phyloP scores from a whole-genome alignment of 2,113 vertebrate genomes.

The Puntigrus tetrazona region DNA sequence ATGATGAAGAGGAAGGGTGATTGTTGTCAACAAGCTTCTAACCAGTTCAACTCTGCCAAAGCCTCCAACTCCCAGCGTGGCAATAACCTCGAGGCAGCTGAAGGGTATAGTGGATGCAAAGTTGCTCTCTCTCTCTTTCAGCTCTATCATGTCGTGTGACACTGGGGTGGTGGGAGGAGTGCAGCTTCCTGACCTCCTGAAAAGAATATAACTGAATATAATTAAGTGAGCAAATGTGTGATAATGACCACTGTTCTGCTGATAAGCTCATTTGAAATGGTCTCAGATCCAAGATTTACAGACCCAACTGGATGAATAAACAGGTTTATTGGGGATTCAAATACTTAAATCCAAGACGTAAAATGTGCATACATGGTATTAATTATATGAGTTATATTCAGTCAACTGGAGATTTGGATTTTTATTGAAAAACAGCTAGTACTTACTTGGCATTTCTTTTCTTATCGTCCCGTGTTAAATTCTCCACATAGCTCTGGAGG shows the following conservation, averaged over 20 bases:
- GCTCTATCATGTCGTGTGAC: slow-evolving; percentile 65
- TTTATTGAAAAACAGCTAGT: not conserved
- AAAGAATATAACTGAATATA: not conserved
- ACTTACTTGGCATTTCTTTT: slow-evolving; percentile 75
- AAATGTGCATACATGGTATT: not conserved
- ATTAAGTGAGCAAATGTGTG: not conserved
- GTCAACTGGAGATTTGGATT: not conserved
- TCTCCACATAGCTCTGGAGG: slow-evolving; percentile 78
- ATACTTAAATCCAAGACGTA: not conserved
- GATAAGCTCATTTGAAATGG: not conserved
- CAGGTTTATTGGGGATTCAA: not conserved
- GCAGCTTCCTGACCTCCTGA: slow-evolving; percentile 66
- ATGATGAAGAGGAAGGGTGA: slow-evolving; percentile 8
- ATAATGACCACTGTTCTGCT: not conserved
- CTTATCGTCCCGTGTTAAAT: slow-evolving; percentile 75
- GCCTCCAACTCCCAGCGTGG: slow-evolving; percentile 76
- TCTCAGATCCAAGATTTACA: not conserved
- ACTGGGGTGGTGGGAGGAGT: slow-evolving; percentile 66
- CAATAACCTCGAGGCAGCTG: slow-evolving; percentile 69
- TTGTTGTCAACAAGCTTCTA: slow-evolving; percentile 33
- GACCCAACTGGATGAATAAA: not conserved
- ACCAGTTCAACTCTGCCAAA: slow-evolving; percentile 80
- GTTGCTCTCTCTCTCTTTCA: slow-evolving; percentile 67
- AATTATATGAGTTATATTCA: not conserved
- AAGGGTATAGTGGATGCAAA: slow-evolving; percentile 69